A percentile compares a stretch with the other conserved stretches of the same genome.
These are phyloP conservation scores for Prolemur simus DNA, from an alignment of 2,113 vertebrate genomes.

Conservation along the genomic window DNA sequence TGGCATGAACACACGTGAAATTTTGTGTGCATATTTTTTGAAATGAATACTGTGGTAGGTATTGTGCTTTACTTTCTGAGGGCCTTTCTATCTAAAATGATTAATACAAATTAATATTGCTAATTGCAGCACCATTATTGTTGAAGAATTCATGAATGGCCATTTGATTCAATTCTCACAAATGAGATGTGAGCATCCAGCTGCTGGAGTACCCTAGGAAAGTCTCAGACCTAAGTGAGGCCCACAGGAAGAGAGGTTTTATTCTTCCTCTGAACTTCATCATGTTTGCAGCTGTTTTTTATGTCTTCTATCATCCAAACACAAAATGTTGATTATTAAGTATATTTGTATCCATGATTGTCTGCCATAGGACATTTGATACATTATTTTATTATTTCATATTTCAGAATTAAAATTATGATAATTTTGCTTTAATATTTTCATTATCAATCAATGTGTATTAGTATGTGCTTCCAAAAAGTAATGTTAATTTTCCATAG, in stretches of 20 bases:
- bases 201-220: not conserved
- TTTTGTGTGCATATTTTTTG: not conserved
- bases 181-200: not conserved
- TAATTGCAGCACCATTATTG: not conserved
- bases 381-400: not conserved
- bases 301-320: not conserved
- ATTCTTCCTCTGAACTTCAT: not conserved
- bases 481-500: not conserved
- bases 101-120: not conserved
- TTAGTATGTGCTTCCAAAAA: not conserved
- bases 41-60: not conserved
- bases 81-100: not conserved
- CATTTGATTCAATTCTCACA: not conserved
- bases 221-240: not conserved
- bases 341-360: not conserved
- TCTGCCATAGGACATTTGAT: not conserved
- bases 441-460: not conserved
- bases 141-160: not conserved
- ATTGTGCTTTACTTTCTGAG: not conserved
- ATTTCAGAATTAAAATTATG: not conserved
- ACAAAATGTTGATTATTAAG: not conserved
- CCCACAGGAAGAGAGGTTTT: not conserved
- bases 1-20: not conserved
- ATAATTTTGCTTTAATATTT: not conserved
- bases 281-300: not conserved